A percentile compares a stretch with the other conserved stretches of the same genome.
These are phyloP conservation scores for Euura saliciscinereae DNA, from an alignment of 1,140 invertebrate species.

Conservation along the genomic window DNA sequence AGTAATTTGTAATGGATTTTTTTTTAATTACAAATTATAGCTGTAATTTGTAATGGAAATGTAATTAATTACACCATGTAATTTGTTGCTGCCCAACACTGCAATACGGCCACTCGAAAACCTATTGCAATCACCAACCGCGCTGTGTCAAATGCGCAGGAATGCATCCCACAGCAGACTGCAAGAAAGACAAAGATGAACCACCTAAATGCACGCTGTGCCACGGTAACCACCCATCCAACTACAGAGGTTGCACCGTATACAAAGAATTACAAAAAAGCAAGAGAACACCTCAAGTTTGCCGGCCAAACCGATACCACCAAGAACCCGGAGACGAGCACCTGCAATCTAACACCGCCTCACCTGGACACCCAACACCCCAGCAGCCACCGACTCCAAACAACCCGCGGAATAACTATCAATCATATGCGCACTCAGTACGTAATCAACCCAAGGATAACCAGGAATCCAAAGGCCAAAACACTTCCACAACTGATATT, in stretches of 20 bases:
- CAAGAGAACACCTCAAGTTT: too few relatives aligned
- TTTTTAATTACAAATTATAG: too few relatives aligned
- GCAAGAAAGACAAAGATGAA: conserved; percentile 10
- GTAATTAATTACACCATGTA: too few relatives aligned
- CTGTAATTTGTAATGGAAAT: too few relatives aligned
- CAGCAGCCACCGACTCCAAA: background rate
- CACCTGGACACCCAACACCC: conserved; percentile 18
- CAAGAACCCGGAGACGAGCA: too few relatives aligned
- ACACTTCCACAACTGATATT: too few relatives aligned
- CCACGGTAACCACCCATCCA: conserved; percentile 22
- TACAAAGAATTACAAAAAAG: too few relatives aligned
- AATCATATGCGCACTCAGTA: background rate
- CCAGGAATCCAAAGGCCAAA: background rate
- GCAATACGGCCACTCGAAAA: conserved; percentile 43
- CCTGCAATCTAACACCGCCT: too few relatives aligned
- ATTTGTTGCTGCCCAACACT: too few relatives aligned
- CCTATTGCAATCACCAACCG: conserved; percentile 31
- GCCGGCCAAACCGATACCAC: too few relatives aligned
- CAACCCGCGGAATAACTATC: background rate
- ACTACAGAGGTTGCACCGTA: background rate
- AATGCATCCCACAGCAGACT: conserved; percentile 9
- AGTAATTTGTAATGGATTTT: too few relatives aligned
- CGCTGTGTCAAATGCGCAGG: conserved; percentile 24
- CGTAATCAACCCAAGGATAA: background rate
- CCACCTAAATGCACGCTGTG: conserved; percentile 22